These are phyloP conservation scores for Julus scanicus DNA, from an alignment of 2,888 invertebrate species.

Conservation along the genomic window DNA sequence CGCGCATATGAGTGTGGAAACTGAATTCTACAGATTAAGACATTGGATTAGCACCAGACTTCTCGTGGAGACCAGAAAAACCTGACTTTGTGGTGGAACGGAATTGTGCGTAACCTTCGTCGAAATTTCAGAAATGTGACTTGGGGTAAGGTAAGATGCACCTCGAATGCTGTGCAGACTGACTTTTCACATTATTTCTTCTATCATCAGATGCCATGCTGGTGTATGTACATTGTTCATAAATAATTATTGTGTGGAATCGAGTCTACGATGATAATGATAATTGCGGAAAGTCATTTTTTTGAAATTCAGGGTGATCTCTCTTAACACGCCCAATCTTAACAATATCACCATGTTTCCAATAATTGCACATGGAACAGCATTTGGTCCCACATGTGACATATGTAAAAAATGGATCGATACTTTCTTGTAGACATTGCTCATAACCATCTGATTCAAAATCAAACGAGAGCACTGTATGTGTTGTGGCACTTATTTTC, in stretches of 20 bases:
- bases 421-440: neutral
- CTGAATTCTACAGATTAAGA: neutral
- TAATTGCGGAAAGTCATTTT: neutral
- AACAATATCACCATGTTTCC: neutral
- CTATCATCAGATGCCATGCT: neutral
- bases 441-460: neutral
- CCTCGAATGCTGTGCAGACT: neutral
- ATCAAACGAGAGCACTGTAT: no score
- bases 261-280: neutral
- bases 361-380: neutral
- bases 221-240: slow-evolving; percentile 10
- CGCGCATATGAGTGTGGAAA: neutral
- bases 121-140: neutral
- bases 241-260: slow-evolving; percentile 11
- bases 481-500: no score
- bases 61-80: neutral
- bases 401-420: neutral
- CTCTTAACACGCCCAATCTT: neutral
- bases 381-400: neutral
- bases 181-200: slow-evolving; percentile 2
- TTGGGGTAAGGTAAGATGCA: slow-evolving; percentile 10
- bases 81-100: neutral
- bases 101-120: neutral
- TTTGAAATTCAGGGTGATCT: neutral
- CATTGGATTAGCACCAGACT: neutral